Evolutionary conservation across 2,113 vertebrate species (phyloP).

Genomic region (Bubo bubo): DNA sequence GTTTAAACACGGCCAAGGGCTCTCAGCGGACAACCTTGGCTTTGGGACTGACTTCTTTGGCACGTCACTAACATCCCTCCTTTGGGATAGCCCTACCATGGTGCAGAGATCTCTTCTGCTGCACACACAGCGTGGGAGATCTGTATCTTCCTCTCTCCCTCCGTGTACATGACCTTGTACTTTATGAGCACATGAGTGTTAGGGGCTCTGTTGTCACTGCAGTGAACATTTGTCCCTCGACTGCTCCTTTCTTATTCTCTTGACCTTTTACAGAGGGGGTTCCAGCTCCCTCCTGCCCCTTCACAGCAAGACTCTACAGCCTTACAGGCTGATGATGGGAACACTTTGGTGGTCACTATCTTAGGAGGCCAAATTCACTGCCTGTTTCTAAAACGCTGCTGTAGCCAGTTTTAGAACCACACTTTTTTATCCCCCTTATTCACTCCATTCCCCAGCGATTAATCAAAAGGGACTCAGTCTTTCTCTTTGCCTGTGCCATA

Average conservation of each 20-base stretch:
- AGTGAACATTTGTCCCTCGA: accelerated
- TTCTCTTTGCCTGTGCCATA: background rate
- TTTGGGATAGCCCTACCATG: background rate
- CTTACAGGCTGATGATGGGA: background rate
- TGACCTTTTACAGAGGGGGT: background rate
- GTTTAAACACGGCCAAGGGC: background rate
- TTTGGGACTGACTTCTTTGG: background rate
- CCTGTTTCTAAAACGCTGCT: background rate
- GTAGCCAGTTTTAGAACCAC: background rate
- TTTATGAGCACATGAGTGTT: accelerated
- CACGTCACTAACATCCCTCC: background rate
- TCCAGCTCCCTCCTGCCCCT: background rate
- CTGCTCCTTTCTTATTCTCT: background rate
- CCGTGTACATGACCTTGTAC: accelerated
- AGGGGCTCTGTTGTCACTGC: background rate
- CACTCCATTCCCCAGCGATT: background rate
- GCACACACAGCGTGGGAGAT: background rate
- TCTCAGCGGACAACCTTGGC: background rate
- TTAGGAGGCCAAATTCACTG: background rate
- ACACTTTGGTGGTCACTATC: background rate
- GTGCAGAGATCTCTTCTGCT: background rate
- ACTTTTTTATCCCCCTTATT: background rate
- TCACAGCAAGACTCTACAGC: background rate
- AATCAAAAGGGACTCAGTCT: background rate
- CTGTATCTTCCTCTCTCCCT: background rate